Percentiles rank a stretch among this genome's conserved stretches.
These are phyloP conservation scores for Argya squamiceps DNA, from an alignment of 2,797 vertebrate species.

Conservation along the genomic window DNA sequence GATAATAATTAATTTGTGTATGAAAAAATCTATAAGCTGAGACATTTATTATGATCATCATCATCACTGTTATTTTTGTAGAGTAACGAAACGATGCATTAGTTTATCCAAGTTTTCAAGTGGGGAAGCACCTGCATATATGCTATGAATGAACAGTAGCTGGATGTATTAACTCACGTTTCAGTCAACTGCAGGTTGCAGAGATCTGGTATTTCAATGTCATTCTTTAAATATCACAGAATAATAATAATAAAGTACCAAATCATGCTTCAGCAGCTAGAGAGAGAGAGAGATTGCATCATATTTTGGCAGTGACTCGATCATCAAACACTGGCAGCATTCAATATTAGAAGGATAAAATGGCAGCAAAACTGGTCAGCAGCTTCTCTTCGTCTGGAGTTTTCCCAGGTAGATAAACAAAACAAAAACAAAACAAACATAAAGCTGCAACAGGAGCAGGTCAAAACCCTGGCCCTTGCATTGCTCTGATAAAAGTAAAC, in stretches of 20 bases:
- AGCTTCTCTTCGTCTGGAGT: slow-evolving; percentile 78
- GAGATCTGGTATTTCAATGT: slow-evolving; percentile 60
- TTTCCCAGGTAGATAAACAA: slow-evolving; percentile 74
- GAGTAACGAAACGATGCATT: slow-evolving; percentile 54
- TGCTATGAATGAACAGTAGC: slow-evolving; percentile 33
- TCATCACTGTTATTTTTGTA: slow-evolving; percentile 22
- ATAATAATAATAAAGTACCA: slow-evolving; percentile 1
- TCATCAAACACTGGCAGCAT: slow-evolving; percentile 73
- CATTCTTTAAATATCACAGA: slow-evolving; percentile 64
- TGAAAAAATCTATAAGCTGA: slow-evolving; percentile 1
- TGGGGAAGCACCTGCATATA: slow-evolving; percentile 47
- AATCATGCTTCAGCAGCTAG: slow-evolving; percentile 77
- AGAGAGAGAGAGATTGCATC: slow-evolving; percentile 56
- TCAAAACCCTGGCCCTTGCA: slow-evolving; percentile 69
- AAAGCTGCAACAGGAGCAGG: slow-evolving; percentile 74
- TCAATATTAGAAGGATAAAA: slow-evolving; percentile 72
- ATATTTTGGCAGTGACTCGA: slow-evolving; percentile 71
- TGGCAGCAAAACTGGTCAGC: slow-evolving; percentile 83
- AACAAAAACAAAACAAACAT: slow-evolving; percentile 67
- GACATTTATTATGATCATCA: background rate
- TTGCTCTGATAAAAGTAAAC: slow-evolving; percentile 78
- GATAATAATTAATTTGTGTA: slow-evolving; percentile 22
- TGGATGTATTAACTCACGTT: slow-evolving; percentile 10
- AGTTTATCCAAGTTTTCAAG: slow-evolving; percentile 30
- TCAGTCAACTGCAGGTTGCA: slow-evolving; percentile 49